phyloP scores from a whole-genome alignment of 2,888 invertebrate genomes.

The Epistrophe grossulariae region DNA sequence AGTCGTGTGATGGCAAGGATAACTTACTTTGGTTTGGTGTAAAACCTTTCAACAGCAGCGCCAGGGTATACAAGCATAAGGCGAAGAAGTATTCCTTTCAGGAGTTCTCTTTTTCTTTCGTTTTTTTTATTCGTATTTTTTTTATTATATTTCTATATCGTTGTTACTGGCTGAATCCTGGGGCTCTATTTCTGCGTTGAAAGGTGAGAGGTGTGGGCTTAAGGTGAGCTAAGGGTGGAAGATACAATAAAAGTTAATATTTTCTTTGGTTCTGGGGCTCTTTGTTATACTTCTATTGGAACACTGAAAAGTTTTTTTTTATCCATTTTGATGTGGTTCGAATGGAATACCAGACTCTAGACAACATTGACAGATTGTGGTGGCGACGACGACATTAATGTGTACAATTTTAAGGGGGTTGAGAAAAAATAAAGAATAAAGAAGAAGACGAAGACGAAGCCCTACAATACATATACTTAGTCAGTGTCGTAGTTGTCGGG shows the following conservation, averaged over 20 bases:
- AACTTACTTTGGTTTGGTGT: conserved; percentile 66
- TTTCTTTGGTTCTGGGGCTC: conserved; percentile 64
- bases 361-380: conserved; percentile 44
- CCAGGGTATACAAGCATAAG: conserved; percentile 16
- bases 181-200: conserved; percentile 20
- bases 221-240: conserved; percentile 44
- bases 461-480: conserved; percentile 12
- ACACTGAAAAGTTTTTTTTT: conserved; percentile 59
- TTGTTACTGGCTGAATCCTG: neutral
- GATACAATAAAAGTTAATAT: conserved; percentile 72
- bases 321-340: conserved; percentile 60
- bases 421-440: no score
- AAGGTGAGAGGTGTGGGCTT: conserved; percentile 30
- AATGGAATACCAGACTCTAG: conserved; percentile 57
- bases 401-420: conserved; percentile 1
- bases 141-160: neutral
- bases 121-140: conserved; percentile 6
- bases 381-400: conserved; percentile 44
- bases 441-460: conserved; percentile 21
- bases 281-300: conserved; percentile 53
- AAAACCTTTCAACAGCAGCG: conserved; percentile 70
- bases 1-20: conserved; percentile 58
- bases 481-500: neutral
- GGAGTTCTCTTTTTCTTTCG: conserved; percentile 24
- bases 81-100: conserved; percentile 32